Conservation (phyloP, 2,888 invertebrate genomes). For the Calameuta pallipes region DNA sequence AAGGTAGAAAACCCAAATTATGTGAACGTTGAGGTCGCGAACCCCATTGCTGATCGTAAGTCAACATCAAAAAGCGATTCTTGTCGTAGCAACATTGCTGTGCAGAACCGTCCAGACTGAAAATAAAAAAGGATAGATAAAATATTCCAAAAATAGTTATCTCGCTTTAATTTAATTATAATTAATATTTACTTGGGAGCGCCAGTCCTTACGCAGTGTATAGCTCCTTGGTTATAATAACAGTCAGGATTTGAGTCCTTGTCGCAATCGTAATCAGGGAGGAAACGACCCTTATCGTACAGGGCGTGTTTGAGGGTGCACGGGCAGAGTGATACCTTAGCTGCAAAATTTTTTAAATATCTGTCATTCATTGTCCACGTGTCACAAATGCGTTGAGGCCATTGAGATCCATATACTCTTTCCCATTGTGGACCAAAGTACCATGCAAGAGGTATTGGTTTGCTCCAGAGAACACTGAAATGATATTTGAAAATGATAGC, state of each 20-base stretch:
- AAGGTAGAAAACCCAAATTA: slow-evolving; percentile 91
- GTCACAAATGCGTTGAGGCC: slow-evolving; percentile 88
- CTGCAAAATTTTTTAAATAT: slow-evolving; percentile 85
- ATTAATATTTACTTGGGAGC: slow-evolving; percentile 81
- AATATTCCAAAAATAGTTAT: background rate
- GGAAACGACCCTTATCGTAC: slow-evolving; percentile 90
- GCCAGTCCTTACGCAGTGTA: slow-evolving; percentile 93
- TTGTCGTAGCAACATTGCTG: slow-evolving; percentile 99
- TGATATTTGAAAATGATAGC: slow-evolving; percentile 3
- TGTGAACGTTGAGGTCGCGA: slow-evolving; percentile 87
- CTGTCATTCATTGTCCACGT: slow-evolving; percentile 91
- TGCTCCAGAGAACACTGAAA: slow-evolving; percentile 83
- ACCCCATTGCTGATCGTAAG: slow-evolving; percentile 96
- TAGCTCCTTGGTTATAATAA: slow-evolving; percentile 87
- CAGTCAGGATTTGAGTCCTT: slow-evolving; percentile 91
- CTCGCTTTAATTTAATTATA: slow-evolving; percentile 3
- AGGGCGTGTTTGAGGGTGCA: slow-evolving; percentile 92
- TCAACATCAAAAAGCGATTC: slow-evolving; percentile 89
- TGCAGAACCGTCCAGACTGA: slow-evolving; percentile 87
- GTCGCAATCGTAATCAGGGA: slow-evolving; percentile 92
- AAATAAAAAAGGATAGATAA: slow-evolving; percentile 18
- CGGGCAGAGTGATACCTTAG: slow-evolving; percentile 87
- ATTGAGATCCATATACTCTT: slow-evolving; percentile 79
- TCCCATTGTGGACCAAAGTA: slow-evolving; percentile 94
- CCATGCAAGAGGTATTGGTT: slow-evolving; percentile 92